Conservation (phyloP, 2,888 invertebrate species). For the Mythimna pallens region DNA sequence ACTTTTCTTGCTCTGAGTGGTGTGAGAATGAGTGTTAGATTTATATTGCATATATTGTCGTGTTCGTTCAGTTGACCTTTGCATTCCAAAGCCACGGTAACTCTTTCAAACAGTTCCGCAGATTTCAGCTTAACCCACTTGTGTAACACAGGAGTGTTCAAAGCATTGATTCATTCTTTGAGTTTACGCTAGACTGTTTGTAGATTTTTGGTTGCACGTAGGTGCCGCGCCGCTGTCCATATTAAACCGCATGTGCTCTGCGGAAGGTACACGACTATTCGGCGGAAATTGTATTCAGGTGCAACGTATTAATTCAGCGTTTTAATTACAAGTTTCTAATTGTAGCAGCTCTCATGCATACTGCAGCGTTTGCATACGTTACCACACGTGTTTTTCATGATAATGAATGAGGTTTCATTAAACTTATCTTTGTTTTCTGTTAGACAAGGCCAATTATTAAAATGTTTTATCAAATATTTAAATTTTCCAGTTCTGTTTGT, state of each 20-base stretch:
- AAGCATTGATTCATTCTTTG: background rate
- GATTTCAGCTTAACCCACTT: too few species aligned
- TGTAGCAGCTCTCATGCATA: conserved; percentile 33
- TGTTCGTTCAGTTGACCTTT: too few species aligned
- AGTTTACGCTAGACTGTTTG: conserved; percentile 23
- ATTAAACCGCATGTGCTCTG: conserved; percentile 53
- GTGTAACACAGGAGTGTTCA: too few species aligned
- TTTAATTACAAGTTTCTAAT: conserved; percentile 55
- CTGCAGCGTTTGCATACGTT: background rate
- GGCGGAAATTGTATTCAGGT: conserved; percentile 48
- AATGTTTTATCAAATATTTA: background rate
- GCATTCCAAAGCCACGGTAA: too few species aligned
- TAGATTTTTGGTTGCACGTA: conserved; percentile 13
- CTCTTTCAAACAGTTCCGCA: too few species aligned
- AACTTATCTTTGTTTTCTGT: conserved; percentile 8
- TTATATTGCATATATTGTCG: too few species aligned
- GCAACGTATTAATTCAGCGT: conserved; percentile 50
- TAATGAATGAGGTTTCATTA: conserved; percentile 4
- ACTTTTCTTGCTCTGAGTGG: too few species aligned
- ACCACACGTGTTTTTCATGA: conserved; percentile 36
- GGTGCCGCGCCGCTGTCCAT: conserved; percentile 18
- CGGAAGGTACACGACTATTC: conserved; percentile 47
- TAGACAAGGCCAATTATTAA: background rate
- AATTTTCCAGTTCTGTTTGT: background rate
- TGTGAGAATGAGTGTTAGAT: too few species aligned